Evolutionary conservation across 2,113 vertebrate species (phyloP).

Genomic region (Protobothrops flavoviridis): DNA sequence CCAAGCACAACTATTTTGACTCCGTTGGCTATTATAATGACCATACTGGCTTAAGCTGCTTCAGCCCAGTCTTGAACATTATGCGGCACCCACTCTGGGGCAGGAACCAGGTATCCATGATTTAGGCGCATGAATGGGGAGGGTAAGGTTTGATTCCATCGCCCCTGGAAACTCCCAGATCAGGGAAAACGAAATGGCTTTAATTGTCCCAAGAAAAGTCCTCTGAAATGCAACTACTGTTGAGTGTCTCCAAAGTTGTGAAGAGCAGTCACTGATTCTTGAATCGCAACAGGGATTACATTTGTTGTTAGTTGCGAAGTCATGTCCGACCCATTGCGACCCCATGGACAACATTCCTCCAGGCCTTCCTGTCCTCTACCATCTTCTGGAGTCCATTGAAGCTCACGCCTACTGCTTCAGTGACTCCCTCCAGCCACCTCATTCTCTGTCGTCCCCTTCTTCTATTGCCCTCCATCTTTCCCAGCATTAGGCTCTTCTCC

Average conservation of each 20-base stretch:
- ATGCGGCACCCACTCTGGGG: constrained; percentile 70
- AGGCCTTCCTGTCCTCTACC: too few species aligned
- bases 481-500: too few species aligned
- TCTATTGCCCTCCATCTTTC: too few species aligned
- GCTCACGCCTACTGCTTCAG: too few species aligned
- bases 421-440: too few species aligned
- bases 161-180: not conserved
- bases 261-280: not conserved
- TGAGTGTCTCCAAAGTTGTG: not conserved
- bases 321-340: too few species aligned
- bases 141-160: not conserved
- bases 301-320: too few species aligned
- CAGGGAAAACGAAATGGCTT: not conserved
- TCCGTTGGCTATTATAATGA: constrained; percentile 53
- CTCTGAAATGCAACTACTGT: not conserved
- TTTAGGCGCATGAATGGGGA: too few species aligned
- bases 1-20: constrained; percentile 56
- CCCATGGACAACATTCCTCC: too few species aligned
- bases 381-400: too few species aligned
- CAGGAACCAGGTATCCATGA: constrained; percentile 61
- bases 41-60: constrained; percentile 70
- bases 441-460: too few species aligned
- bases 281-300: not conserved
- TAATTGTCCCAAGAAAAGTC: not conserved
- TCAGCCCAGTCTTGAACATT: constrained; percentile 69